Base-by-base conservation (phyloP, 2,113 vertebrate species). In the Odobenus rosmarus region DNA sequence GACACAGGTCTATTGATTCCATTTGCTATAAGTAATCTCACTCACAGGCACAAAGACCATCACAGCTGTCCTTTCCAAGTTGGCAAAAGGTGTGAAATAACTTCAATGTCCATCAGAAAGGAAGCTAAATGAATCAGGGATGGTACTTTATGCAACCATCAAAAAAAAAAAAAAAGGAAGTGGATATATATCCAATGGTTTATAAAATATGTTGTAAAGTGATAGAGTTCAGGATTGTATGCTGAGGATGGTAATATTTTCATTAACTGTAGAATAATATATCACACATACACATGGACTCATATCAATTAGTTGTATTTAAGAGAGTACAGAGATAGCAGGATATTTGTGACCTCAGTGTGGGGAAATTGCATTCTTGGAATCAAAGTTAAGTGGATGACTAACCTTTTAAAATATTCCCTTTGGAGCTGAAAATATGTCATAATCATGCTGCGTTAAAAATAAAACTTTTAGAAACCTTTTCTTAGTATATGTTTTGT, bases 341-440 rank as follows among this genome's bases (percentile, higher is more conserved):
- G 23, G 6, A 53, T 51, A 62, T 16, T 26, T 53, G 7, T 64
- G 16, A 0, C 39, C 2, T 28, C 1, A 69, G 5, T 0, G 1
- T 19, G 11, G 36, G 14, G 1, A 86, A 62, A 79, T 2, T 23
- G 2, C 1, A 24, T 93, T 81, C 36, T 24, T 49, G 26, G 0
- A 14, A 42, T 71, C 16, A 39, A 4, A 72, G 3, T 31, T 81
- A 3, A 26, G 26, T 19, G 26, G 33, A 62, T 81, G 13, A 42
- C 13, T 4, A 72, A 11, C 3, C 4, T 85, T 53, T 46, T 26
- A 42, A 96, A 67, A 28, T 59, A 18, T 36, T 39, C 19, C 14
- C 0, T 16, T 36, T 59, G n/a, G 15, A n/a, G 42, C 31, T 46
- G 23, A 57, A 62, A 39, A 64, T 57, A 33, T 64, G 9, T 72